Base-by-base conservation (phyloP, 2,888 invertebrate species). In the Merodon equestris region DNA sequence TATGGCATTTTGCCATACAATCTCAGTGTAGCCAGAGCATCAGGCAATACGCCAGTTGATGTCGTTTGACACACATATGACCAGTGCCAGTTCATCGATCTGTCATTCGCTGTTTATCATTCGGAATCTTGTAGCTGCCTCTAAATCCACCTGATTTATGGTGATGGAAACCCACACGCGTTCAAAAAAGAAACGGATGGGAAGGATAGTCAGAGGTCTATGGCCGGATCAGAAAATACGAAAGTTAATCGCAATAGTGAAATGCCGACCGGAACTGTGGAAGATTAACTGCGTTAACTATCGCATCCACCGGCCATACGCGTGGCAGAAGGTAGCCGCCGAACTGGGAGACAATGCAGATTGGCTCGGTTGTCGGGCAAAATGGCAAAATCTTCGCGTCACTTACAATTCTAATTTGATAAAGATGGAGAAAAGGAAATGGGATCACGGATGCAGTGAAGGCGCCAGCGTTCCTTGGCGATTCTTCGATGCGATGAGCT, bases 401-500 rank as follows among this genome's bases (percentile, higher is more conserved):
- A 36, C 36, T 7, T 68, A 58, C 12, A 56, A 51, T 40, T 34
- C 34, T 17, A 58, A 58, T 42, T 1, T 51, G 7, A 14, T 9
- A 0, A 68, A 58, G 45, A 44, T 58, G 12, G 18, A 44, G n/a
- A 68, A 68, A 36, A 51, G 19, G 1, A 7, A 58, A 57, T n/a
- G n/a, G n/a, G n/a, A n/a, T n/a, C n/a, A n/a, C n/a, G 14, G 14
- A 1, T 18, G 13, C 1, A 18, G 17, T 13, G 18, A 45, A 36
- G 5, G 1, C 0, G 18, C 44, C 1, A 42, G 17, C 18, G 18
- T 57, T 2, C 14, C 19, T 1, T 68, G 67, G 51, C 42, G 58
- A 36, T 58, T 58, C 50, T 68, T 57, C 15, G n/a, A 67, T 0
- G 48, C 40, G 1, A 67, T 67, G 56, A 18, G 17, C 17, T 67